Evolutionary conservation across 2,797 vertebrate genomes (phyloP).

Genomic region (Clamator glandarius): DNA sequence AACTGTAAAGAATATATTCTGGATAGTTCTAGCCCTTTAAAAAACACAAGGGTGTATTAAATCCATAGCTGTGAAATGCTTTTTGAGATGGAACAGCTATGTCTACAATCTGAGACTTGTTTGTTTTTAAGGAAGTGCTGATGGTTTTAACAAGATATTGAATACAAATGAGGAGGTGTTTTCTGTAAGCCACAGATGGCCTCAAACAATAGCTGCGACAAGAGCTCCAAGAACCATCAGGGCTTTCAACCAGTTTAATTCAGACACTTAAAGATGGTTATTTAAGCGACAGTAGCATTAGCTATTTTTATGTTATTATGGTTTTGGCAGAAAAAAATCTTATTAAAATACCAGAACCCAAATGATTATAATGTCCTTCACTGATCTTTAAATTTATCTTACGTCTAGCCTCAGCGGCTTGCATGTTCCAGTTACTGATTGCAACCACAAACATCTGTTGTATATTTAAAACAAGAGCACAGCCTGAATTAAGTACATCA

Average conservation of each 20-base stretch:
- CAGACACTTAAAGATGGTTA: background rate
- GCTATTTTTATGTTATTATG: background rate
- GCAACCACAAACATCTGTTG: constrained; percentile 49
- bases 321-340: background rate
- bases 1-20: background rate
- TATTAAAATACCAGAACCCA: background rate
- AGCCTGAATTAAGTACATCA: background rate
- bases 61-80: background rate
- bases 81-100: background rate
- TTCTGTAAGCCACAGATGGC: background rate
- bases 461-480: background rate
- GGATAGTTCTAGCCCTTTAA: background rate
- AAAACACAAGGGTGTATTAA: background rate
- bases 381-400: constrained; percentile 9
- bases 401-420: background rate
- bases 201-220: constrained; percentile 9
- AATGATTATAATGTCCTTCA: background rate
- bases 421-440: constrained; percentile 2
- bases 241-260: background rate
- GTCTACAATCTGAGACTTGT: background rate
- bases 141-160: constrained; percentile 13
- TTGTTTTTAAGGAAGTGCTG: constrained; percentile 18
- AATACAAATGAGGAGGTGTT: constrained; percentile 10
- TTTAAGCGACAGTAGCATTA: background rate
- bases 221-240: background rate